A percentile compares a stretch with the other conserved stretches of the same genome.
These are phyloP conservation scores for Acipenser transmontanus DNA, from an alignment of 2,797 vertebrate genomes.

Conservation along the genomic window DNA sequence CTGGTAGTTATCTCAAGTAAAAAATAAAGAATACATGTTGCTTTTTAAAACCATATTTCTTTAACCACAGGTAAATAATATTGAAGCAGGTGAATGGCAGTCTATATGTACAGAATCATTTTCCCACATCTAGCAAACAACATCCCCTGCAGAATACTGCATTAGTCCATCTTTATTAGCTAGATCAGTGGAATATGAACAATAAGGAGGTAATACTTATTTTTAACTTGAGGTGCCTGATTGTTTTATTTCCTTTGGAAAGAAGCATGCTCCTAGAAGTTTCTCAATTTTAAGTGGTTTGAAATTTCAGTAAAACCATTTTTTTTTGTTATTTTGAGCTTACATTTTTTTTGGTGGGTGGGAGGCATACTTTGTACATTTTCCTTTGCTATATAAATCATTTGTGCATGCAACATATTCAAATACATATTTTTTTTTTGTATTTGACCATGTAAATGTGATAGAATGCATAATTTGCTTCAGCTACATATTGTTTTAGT, in stretches of 20 bases:
- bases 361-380: too few relatives aligned
- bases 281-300: too few relatives aligned
- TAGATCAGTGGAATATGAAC: not conserved
- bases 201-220: not conserved
- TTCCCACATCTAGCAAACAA: not conserved
- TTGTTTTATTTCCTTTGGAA: not conserved
- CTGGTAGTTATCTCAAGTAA: conserved; percentile 64
- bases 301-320: too few relatives aligned
- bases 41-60: conserved; percentile 21
- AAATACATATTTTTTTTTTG: too few relatives aligned
- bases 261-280: not conserved
- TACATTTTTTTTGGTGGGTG: too few relatives aligned
- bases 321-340: too few relatives aligned
- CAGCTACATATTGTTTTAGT: too few relatives aligned
- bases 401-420: too few relatives aligned
- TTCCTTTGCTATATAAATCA: too few relatives aligned
- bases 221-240: not conserved
- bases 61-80: not conserved
- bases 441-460: too few relatives aligned
- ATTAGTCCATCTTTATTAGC: not conserved
- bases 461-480: too few relatives aligned
- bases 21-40: conserved; percentile 35
- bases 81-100: too few relatives aligned
- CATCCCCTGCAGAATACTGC: not conserved
- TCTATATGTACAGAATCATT: not conserved